Conservation (phyloP, 2,797 vertebrate species). For the Decapterus maruadsi region DNA sequence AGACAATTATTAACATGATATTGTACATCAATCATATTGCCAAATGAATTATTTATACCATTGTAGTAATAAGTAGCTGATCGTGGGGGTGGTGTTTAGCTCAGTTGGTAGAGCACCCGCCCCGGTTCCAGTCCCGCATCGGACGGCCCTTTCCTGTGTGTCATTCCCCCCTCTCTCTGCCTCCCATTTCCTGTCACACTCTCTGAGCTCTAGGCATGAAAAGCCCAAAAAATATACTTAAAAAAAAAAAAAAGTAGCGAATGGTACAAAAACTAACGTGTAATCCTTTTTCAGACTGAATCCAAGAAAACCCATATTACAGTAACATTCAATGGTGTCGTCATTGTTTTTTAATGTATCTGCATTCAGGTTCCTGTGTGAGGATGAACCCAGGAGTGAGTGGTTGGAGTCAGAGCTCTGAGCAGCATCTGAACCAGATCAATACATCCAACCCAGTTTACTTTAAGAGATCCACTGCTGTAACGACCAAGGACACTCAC, state of each 20-base stretch:
- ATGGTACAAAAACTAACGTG: neutral
- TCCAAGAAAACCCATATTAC: neutral
- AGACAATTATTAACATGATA: neutral
- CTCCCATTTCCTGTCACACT: no score
- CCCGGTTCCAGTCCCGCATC: no score
- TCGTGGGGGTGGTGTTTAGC: no score
- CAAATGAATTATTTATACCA: neutral
- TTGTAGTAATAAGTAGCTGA: no score
- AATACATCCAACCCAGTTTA: neutral
- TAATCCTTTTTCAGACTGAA: neutral
- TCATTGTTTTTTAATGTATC: conserved; percentile 20
- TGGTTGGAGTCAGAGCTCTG: conserved; percentile 48
- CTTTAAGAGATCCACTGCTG: neutral
- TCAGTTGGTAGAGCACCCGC: no score
- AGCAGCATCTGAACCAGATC: conserved; percentile 21
- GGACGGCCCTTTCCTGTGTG: no score
- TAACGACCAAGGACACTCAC: conserved; percentile 2
- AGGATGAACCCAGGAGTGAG: conserved; percentile 63
- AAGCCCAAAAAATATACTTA: no score
- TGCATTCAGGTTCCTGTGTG: conserved; percentile 68
- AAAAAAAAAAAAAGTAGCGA: no score
- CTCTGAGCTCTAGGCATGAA: no score
- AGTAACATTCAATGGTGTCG: neutral
- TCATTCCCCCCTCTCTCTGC: no score
- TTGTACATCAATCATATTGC: neutral